Evolutionary conservation across 2,113 vertebrate species (phyloP), one percentile per base, ranked within the genome.

Genomic region (Porphyrio hochstetteri): DNA sequence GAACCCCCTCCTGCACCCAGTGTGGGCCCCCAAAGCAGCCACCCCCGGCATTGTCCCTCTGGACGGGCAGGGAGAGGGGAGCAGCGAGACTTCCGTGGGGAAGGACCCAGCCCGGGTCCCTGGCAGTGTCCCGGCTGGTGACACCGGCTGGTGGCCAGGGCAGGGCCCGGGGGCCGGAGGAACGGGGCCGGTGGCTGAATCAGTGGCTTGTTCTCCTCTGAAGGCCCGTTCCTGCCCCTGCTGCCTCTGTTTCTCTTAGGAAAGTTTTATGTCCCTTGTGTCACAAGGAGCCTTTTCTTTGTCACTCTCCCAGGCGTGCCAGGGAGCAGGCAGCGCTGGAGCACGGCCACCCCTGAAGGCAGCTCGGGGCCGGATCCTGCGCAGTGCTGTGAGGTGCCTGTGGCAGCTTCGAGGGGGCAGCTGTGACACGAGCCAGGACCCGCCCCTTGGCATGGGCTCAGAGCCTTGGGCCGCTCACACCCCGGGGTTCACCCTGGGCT

Each of bases 231-330:
- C 93, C 86, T 94, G 52, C 40, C 68, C 80, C 8, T 2, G 52
- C 64, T 87, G n/a, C 33, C n/a, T 90, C 74, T 91, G 92, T 96
- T 96, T 96, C 92, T 95, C 72, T 97, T 96, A 90, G 96, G 80
- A 70, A 95, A 93, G 68, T 96, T 96, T 93, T 70, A 86, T 95
- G 86, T 94, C 83, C 68, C 69, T 92, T 87, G 82, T 88, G 69
- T 65, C 76, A 97, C 95, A 97, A 95, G 93, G 86, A 91, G 85
- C 63, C 91, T 94, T 89, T 96, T 95, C 93, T 95, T 96, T 95
- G 86, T 92, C 20, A 20, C 50, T 38, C 87, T 65, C 46, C 77
- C 5, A 3, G 90, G 93, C 8, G 60, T 86, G 91, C 78, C 70
- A 15, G 75, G 93, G 57, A 88, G 87, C 67, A 92, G 80, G 88